A percentile compares a stretch with the other conserved stretches of the same genome.
Evolutionary conservation across 2,888 invertebrate genomes (phyloP).

Genomic region (Pogonocherus hispidulus): DNA sequence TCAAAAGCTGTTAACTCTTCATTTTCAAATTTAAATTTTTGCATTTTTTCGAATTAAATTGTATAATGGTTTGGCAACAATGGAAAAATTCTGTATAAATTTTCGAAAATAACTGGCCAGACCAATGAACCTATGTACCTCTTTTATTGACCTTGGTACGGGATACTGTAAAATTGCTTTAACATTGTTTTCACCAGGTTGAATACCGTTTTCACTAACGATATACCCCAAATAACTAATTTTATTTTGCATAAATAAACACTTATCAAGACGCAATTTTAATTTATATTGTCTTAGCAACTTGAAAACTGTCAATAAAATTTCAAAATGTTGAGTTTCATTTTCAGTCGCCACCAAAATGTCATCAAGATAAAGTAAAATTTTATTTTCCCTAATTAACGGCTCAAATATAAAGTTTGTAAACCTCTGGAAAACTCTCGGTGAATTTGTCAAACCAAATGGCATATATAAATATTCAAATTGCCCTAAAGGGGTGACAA

Average conservation of each 20-base stretch:
- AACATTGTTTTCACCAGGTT: not conserved
- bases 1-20: slow-evolving; percentile 1
- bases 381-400: too few relatives aligned
- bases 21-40: not conserved
- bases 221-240: slow-evolving; percentile 28
- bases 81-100: not conserved
- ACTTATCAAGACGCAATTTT: slow-evolving; percentile 35
- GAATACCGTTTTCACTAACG: slow-evolving; percentile 24
- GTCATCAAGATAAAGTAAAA: slow-evolving; percentile 36
- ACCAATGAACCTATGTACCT: slow-evolving; percentile 43
- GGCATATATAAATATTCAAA: too few relatives aligned
- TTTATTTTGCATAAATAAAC: slow-evolving; percentile 23
- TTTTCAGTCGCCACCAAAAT: slow-evolving; percentile 34
- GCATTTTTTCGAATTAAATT: not conserved
- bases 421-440: slow-evolving; percentile 27
- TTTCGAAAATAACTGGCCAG: not conserved
- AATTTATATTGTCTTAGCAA: too few relatives aligned
- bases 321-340: slow-evolving; percentile 23
- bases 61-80: slow-evolving; percentile 11
- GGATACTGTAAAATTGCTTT: slow-evolving; percentile 38
- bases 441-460: slow-evolving; percentile 24
- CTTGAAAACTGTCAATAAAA: too few relatives aligned
- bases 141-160: slow-evolving; percentile 35
- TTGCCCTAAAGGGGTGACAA: slow-evolving; percentile 32
- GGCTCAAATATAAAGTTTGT: too few relatives aligned